Evolutionary conservation across 1,140 invertebrate genomes (phyloP), one percentile per base, ranked within the genome.

Genomic region (Telenomus remus): DNA sequence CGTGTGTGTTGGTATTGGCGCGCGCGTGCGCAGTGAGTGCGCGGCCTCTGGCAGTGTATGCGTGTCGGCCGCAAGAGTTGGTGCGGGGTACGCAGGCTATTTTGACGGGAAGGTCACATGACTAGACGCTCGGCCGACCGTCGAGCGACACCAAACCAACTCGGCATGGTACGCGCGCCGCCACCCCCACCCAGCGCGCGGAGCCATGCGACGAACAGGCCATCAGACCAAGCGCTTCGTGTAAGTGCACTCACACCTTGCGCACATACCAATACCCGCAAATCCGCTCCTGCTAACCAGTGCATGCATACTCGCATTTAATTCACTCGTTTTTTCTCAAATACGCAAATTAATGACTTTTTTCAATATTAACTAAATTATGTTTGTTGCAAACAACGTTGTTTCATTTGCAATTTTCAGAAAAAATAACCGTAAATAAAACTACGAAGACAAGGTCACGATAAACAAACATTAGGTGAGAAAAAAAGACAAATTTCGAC

Each of bases 81-180:
- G 72, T 56, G 79, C 82, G 43, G 75, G 78, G 87, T 89, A 89
- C 89, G 90, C 89, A 90, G 89, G 90, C 90, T 92, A 92, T 92
- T 92, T 92, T 92, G 91, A 92, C 91, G 91, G 91, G 92, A 91
- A 92, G 91, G 91, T 92, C 91, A 91, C 84, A 85, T 87, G 85
- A 86, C 84, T 86, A 86, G 85, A 87, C 84, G 80, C 80, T 83
- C 79, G 76, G 82, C 76, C 82, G 82, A 83, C 81, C 80, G 81
- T 75, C 75, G 70, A 78, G 64, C 71, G 71, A 74, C 70, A 66
- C 71, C 57, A 57, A n/a, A 74, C 50, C 69, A 66, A 77, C 61
- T 70, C 65, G 50, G 13, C 49, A 51, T 50, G 50, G 54, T 47
- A 54, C 65, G 57, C 75, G 66, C 76, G 61, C 70, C 76, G 50